phyloP scores from a whole-genome alignment of 2,113 vertebrate genomes.

The Silurus meridionalis region DNA sequence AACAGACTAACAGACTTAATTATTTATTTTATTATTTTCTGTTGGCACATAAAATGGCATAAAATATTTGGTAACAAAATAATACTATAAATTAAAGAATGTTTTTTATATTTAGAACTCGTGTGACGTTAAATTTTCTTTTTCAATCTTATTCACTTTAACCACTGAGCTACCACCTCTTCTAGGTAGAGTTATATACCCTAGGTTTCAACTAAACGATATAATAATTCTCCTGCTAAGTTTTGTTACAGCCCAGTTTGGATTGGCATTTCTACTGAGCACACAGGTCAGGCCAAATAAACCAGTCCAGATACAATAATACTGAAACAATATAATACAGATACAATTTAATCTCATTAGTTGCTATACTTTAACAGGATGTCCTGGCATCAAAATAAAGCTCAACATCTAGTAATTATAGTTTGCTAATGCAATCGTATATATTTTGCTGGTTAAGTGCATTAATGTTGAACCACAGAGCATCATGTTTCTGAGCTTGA shows the following conservation, averaged over 20 bases:
- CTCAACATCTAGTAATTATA: neutral
- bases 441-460: neutral
- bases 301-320: neutral
- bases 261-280: neutral
- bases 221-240: too few relatives aligned
- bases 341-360: neutral
- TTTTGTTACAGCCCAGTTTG: neutral
- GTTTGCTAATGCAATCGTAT: neutral
- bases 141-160: too few relatives aligned
- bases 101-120: too few relatives aligned
- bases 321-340: too few relatives aligned
- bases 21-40: neutral
- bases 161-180: too few relatives aligned
- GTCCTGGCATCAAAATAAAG: neutral
- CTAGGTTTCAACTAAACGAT: too few relatives aligned
- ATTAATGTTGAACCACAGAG: neutral
- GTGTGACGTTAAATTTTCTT: too few relatives aligned
- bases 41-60: too few relatives aligned
- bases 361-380: neutral
- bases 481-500: neutral
- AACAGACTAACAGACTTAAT: neutral
- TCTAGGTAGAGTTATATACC: too few relatives aligned
- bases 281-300: neutral
- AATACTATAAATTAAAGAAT: too few relatives aligned
- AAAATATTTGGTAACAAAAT: too few relatives aligned